Base-by-base conservation (phyloP, 2,797 vertebrate species). In the Malurus splendens region DNA sequence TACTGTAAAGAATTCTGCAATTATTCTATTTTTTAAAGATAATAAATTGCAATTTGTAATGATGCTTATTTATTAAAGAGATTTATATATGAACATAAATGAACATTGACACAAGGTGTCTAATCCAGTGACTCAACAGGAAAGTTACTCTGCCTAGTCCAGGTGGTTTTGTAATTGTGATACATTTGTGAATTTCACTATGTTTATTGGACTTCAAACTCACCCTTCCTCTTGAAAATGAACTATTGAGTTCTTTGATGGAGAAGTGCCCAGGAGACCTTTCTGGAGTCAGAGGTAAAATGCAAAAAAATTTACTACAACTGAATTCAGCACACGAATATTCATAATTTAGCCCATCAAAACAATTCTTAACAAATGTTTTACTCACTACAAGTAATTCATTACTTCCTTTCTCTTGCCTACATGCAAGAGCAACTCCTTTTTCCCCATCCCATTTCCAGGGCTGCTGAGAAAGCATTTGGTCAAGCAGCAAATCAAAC, bases 1-100 rank as follows among this genome's bases (percentile, higher is more conserved):
- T 92, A 90, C 87, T 73, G 72, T 65, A 89, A 95, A 92, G 52
- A 93, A 80, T n/a, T 56, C 27, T 68, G 45, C 70, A 81, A 83
- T 91, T 89, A 87, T 89, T 66, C 70, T 78, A 89, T 83, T 62
- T 90, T 87, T 59, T 90, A 54, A 66, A 92, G 24, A 56, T 50
- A 71, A 65, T 28, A 77, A 87, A 85, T 74, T 86, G 41, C 73
- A 78, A 42, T 64, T 85, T 64, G 38, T 27, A 57, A 82, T 82
- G 74, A 32, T 59, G 44, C 72, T 93, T 91, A 77, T 85, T 94
- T 48, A 33, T 92, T 81, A 76, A 72, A 67, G 48, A 71, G 78
- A 92, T 83, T 89, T 94, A 92, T 76, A 87, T 83, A 73, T 0
- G 2, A 89, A 36, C 57, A 60, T 48, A 87, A 93, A 36, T 11